Evolutionary conservation across 2,113 vertebrate species (phyloP).

Genomic region (Hippocampus comes): DNA sequence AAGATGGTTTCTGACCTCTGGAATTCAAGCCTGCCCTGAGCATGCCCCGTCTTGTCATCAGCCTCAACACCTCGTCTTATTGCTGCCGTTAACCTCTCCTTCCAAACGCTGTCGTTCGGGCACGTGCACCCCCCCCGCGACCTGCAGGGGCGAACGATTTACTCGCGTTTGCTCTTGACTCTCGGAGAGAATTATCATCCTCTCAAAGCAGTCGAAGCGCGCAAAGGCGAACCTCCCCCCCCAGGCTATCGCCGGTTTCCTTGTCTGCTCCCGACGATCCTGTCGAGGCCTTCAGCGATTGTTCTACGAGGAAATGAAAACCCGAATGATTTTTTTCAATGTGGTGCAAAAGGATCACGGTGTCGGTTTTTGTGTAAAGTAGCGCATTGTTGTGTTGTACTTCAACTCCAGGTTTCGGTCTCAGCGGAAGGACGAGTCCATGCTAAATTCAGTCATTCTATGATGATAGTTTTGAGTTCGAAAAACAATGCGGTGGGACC

Average conservation of each 20-base stretch:
- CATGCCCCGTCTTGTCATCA: conserved; percentile 55
- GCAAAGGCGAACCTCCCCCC: no score
- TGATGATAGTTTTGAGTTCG: no score
- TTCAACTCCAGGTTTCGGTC: no score
- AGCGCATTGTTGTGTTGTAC: not conserved
- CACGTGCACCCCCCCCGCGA: conserved; percentile 34
- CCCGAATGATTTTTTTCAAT: not conserved
- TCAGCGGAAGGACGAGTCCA: no score
- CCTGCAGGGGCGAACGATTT: conserved; percentile 35
- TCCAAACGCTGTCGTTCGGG: conserved; percentile 38
- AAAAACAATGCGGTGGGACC: no score
- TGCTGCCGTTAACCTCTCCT: conserved; percentile 58
- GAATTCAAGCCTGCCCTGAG: conserved; percentile 47
- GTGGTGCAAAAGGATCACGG: not conserved
- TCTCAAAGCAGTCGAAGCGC: not conserved
- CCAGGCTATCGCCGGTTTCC: not conserved
- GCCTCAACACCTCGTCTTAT: conserved; percentile 56
- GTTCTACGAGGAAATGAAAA: not conserved
- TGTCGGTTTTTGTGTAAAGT: not conserved
- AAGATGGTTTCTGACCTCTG: conserved; percentile 56
- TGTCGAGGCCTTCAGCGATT: not conserved
- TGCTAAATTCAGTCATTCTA: no score
- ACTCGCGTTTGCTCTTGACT: conserved; percentile 15
- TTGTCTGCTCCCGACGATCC: not conserved
- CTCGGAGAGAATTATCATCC: not conserved